These are phyloP conservation scores for Nymphicus hollandicus DNA, from an alignment of 2,113 vertebrate genomes.

Conservation along the genomic window DNA sequence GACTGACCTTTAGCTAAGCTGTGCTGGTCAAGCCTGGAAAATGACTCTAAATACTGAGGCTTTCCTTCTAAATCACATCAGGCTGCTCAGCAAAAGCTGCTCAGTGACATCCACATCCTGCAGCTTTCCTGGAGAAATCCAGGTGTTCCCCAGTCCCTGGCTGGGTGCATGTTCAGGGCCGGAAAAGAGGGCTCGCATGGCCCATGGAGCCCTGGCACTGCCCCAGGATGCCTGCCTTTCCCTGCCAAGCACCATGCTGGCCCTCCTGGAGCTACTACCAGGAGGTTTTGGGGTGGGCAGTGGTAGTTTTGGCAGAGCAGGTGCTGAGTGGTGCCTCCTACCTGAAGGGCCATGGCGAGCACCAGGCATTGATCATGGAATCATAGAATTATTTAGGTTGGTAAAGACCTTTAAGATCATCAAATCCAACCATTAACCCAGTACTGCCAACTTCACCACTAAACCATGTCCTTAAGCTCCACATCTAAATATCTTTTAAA, in stretches of 20 bases:
- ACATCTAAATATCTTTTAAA: not conserved
- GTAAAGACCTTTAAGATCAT: not conserved
- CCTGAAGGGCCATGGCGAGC: fast-evolving
- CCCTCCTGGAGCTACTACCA: not conserved
- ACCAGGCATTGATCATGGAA: too few relatives aligned
- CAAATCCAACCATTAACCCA: not conserved
- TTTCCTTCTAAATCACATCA: not conserved
- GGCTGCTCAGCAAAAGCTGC: not conserved
- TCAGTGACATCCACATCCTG: fast-evolving
- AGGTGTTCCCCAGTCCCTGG: not conserved
- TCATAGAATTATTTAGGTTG: not conserved
- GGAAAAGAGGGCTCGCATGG: fast-evolving
- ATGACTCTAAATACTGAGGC: not conserved
- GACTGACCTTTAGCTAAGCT: not conserved
- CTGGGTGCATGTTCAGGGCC: fast-evolving
- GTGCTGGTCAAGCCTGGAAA: not conserved
- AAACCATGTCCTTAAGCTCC: not conserved
- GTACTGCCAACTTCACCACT: not conserved
- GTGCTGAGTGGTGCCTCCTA: not conserved
- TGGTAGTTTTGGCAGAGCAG: not conserved
- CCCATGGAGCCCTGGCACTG: not conserved
- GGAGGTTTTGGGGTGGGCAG: not conserved
- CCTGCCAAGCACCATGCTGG: not conserved
- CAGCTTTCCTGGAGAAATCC: not conserved
- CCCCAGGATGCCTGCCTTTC: not conserved